Conservation (phyloP, 2,113 vertebrate genomes). For the Cercopithecus mona region DNA sequence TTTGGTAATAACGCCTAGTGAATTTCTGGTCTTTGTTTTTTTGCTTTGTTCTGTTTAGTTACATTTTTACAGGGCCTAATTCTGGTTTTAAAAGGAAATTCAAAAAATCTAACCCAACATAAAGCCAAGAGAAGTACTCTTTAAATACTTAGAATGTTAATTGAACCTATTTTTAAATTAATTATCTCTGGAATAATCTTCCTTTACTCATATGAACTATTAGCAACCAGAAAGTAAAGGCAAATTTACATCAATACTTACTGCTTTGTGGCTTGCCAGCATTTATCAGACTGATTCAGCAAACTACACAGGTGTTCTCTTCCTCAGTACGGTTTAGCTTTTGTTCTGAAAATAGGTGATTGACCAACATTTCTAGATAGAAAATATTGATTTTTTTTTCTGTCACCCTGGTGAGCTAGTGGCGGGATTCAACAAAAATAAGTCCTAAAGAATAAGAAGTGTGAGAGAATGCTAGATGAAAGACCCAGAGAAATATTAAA, state of each 20-base stretch:
- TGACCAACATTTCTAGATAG: neutral
- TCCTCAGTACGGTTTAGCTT: neutral
- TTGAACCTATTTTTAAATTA: neutral
- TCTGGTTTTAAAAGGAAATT: neutral
- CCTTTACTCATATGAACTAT: neutral
- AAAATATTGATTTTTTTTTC: slow-evolving; percentile 10
- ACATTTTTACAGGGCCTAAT: neutral
- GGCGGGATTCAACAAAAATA: neutral
- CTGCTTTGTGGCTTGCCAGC: neutral
- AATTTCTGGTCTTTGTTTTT: neutral
- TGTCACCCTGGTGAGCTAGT: neutral
- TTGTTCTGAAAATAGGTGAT: neutral
- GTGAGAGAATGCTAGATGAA: neutral
- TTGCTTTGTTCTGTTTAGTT: neutral
- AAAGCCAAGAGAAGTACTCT: neutral
- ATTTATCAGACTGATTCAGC: neutral
- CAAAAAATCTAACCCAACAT: neutral
- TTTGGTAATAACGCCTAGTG: neutral
- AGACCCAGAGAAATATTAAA: neutral
- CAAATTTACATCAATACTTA: neutral
- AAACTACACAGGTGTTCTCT: neutral
- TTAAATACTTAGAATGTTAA: neutral
- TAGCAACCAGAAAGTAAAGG: neutral
- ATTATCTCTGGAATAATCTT: neutral
- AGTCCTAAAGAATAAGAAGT: neutral